Evolutionary conservation across 2,113 vertebrate species (phyloP).

Genomic region (Terrapene triunguis): DNA sequence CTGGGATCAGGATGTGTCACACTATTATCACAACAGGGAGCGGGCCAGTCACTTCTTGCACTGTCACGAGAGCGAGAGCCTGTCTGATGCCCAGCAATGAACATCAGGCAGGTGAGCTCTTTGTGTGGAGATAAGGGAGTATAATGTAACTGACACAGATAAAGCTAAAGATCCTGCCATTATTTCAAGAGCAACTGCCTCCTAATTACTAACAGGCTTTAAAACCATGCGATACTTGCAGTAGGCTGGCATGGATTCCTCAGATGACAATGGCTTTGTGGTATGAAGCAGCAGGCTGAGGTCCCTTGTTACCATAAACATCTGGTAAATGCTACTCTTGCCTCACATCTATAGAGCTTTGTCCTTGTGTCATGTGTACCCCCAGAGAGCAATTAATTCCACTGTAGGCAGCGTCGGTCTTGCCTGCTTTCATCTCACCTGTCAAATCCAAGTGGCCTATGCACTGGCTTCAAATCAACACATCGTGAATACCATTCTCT

Average conservation of each 20-base stretch:
- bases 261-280: fast-evolving
- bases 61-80: background rate
- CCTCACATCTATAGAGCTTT: background rate
- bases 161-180: background rate
- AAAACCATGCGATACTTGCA: background rate
- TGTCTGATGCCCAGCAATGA: background rate
- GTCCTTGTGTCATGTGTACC: fast-evolving
- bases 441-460: background rate
- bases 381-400: background rate
- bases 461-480: fast-evolving
- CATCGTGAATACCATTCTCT: background rate
- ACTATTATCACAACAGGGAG: background rate
- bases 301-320: background rate
- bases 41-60: background rate
- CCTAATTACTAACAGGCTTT: background rate
- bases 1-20: background rate
- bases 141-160: too few relatives aligned
- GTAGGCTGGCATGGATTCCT: background rate
- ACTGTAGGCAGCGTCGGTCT: background rate
- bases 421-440: background rate
- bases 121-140: too few relatives aligned
- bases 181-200: background rate
- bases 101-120: background rate
- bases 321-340: background rate
- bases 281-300: background rate